Evolutionary conservation across 2,888 invertebrate genomes (phyloP).

Genomic region (Margaritifera margaritifera): DNA sequence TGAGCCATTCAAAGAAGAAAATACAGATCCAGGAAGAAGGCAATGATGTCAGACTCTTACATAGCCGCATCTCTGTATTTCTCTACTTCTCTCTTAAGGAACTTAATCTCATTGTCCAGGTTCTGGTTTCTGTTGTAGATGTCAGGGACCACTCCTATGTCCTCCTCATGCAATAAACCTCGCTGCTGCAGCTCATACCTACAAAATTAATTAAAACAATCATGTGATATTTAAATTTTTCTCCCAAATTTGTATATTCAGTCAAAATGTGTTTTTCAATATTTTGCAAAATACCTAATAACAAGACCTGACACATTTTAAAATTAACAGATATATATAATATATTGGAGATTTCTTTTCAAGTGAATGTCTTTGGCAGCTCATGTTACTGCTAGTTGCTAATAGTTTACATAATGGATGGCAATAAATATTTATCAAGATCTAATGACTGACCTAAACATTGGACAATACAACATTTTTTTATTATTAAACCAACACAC

Average conservation of each 20-base stretch:
- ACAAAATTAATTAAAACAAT: neutral
- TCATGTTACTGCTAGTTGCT: no score
- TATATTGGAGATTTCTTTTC: no score
- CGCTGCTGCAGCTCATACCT: slow-evolving; percentile 72
- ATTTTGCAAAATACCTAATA: neutral
- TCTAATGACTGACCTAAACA: no score
- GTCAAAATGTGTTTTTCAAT: neutral
- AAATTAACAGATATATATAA: neutral
- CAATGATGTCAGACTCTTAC: slow-evolving; percentile 48
- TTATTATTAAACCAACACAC: no score
- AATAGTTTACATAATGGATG: no score
- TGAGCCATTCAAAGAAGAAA: no score
- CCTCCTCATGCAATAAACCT: slow-evolving; percentile 65
- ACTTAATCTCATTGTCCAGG: slow-evolving; percentile 69
- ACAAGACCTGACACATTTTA: neutral
- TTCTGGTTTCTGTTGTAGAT: slow-evolving; percentile 69
- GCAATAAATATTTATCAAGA: no score
- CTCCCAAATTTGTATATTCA: neutral
- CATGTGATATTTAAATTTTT: neutral
- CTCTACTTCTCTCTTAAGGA: slow-evolving; percentile 64
- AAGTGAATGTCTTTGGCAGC: no score
- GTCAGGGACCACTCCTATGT: slow-evolving; percentile 69
- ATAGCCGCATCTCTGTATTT: slow-evolving; percentile 70
- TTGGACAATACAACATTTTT: no score
- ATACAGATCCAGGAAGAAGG: no score